A percentile compares a stretch with the other conserved stretches of the same genome.
Conservation (phyloP, 2,113 vertebrate genomes). For the rabbit (Oryctolagus cuniculus) region DNA sequence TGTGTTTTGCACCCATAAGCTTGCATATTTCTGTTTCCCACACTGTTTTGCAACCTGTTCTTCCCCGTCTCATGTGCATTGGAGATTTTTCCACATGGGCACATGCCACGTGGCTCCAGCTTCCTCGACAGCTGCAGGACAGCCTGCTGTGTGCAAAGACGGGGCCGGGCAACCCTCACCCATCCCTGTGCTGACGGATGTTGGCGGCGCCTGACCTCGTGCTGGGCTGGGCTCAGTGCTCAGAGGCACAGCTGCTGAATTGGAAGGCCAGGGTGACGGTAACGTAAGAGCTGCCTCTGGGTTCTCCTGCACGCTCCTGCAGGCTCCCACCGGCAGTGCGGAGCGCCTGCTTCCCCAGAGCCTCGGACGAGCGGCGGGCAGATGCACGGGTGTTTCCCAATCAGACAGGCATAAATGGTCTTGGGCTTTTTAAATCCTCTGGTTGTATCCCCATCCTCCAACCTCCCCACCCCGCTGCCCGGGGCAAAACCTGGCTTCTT, state of each 20-base stretch:
- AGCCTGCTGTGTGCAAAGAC: neutral
- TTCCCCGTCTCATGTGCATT: neutral
- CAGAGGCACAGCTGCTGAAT: neutral
- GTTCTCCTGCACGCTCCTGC: no score
- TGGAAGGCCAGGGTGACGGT: rapidly evolving
- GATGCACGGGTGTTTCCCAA: neutral
- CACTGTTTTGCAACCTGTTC: neutral
- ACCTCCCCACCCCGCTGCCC: no score
- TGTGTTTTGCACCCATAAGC: neutral
- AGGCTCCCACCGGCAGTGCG: neutral
- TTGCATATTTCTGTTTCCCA: neutral
- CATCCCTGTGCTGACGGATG: neutral
- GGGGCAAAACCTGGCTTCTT: neutral
- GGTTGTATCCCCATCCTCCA: rapidly evolving
- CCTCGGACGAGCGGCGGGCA: no score
- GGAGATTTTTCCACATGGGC: rapidly evolving
- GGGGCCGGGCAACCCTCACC: neutral
- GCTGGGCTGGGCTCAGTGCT: neutral
- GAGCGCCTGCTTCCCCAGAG: neutral
- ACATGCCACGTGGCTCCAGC: neutral
- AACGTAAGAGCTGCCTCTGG: neutral
- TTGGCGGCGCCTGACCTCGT: neutral
- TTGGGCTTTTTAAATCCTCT: neutral
- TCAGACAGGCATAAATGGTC: no score
- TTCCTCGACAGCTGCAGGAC: neutral